These are phyloP conservation scores for Machimus atricapillus DNA, from an alignment of 2,888 invertebrate genomes.

Conservation along the genomic window DNA sequence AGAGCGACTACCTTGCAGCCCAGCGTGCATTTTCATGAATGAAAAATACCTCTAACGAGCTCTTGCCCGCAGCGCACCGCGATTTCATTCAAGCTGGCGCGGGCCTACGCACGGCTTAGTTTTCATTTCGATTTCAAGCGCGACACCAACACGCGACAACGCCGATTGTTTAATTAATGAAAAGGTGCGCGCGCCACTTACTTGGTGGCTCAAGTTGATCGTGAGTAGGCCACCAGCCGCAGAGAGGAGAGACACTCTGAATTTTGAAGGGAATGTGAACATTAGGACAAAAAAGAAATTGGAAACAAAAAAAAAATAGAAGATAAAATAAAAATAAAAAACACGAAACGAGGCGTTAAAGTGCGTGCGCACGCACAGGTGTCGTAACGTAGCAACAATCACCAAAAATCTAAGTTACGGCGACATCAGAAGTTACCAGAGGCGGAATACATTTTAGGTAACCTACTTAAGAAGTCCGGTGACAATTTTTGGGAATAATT, in stretches of 20 bases:
- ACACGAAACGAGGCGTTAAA: background rate
- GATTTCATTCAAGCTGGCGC: conserved; percentile 28
- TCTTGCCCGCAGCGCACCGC: background rate
- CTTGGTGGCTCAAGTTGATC: background rate
- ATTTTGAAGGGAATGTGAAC: background rate
- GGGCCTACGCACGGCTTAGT: conserved; percentile 37
- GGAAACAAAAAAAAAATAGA: background rate
- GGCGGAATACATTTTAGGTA: conserved; percentile 13
- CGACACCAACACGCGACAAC: conserved; percentile 25
- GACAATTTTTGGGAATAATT: background rate
- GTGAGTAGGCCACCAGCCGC: background rate
- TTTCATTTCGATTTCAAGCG: conserved; percentile 33
- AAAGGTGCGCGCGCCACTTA: conserved; percentile 39
- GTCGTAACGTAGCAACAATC: background rate
- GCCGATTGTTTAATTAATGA: conserved; percentile 39
- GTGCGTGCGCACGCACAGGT: background rate
- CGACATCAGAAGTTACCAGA: background rate
- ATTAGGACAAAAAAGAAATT: background rate
- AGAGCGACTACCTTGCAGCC: background rate
- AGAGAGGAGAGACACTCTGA: background rate
- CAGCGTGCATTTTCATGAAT: conserved; percentile 27
- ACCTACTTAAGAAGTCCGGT: conserved; percentile 6
- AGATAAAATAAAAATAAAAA: background rate
- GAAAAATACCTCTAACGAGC: conserved; percentile 16
- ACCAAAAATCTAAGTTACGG: background rate